A percentile compares a stretch with the other conserved stretches of the same genome.
Evolutionary conservation across 1,140 invertebrate genomes (phyloP).

Genomic region (Leptinotarsa undecemlineata): DNA sequence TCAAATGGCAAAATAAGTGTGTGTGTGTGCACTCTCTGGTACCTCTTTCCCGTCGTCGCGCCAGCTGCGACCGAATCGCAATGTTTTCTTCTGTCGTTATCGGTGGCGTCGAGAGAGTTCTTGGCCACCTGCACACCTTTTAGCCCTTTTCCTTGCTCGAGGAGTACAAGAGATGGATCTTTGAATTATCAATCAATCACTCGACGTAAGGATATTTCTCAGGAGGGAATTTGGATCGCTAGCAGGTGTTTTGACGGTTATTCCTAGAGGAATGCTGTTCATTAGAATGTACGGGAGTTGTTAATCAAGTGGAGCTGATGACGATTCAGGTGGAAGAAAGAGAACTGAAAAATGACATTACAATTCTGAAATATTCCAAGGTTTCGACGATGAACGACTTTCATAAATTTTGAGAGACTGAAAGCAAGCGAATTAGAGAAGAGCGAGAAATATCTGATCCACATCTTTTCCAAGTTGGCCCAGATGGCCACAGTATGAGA

Average conservation of each 20-base stretch:
- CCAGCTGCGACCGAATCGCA: constrained; percentile 9
- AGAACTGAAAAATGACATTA: too few relatives aligned
- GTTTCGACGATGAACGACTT: too few relatives aligned
- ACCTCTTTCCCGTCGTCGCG: constrained; percentile 14
- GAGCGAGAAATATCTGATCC: too few relatives aligned
- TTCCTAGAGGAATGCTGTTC: not conserved
- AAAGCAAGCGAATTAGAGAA: too few relatives aligned
- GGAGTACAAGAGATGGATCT: not conserved
- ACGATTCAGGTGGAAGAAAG: too few relatives aligned
- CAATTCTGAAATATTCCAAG: too few relatives aligned
- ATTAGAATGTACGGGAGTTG: too few relatives aligned
- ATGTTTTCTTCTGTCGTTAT: not conserved
- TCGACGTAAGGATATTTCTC: not conserved
- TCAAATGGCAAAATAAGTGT: constrained; percentile 52
- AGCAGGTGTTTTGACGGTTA: not conserved
- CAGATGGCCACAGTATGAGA: too few relatives aligned
- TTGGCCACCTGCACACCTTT: not conserved
- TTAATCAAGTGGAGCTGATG: too few relatives aligned
- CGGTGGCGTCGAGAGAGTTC: not conserved
- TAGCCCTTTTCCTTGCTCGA: not conserved
- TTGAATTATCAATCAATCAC: not conserved
- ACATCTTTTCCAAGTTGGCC: too few relatives aligned
- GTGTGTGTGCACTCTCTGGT: constrained; percentile 29
- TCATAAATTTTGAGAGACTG: too few relatives aligned
- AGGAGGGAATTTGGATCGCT: not conserved